These are phyloP conservation scores for Diabrotica balteata DNA, from an alignment of 2,888 invertebrate genomes.

Conservation along the genomic window DNA sequence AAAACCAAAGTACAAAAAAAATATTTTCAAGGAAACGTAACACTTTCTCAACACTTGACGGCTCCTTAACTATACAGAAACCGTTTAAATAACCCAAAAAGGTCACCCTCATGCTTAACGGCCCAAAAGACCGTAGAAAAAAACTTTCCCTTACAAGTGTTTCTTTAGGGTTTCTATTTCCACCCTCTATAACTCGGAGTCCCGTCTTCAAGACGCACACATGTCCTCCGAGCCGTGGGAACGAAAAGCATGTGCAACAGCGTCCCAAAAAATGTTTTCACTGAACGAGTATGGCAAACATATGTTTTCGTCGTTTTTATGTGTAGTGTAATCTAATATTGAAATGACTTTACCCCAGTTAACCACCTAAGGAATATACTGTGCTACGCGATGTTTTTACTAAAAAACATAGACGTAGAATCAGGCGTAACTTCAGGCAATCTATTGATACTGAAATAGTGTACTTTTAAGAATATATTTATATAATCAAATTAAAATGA, in stretches of 20 bases:
- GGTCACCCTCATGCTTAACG: conserved; percentile 19
- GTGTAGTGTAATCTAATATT: conserved; percentile 37
- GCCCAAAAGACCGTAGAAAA: conserved; percentile 35
- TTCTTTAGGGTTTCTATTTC: conserved; percentile 52
- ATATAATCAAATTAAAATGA: too few species aligned
- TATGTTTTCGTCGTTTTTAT: conserved; percentile 34
- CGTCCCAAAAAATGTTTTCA: conserved; percentile 51
- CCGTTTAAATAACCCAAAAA: conserved; percentile 13
- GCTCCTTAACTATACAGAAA: conserved; percentile 5
- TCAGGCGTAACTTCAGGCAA: too few species aligned
- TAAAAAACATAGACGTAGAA: conserved; percentile 21
- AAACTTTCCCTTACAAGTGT: conserved; percentile 43
- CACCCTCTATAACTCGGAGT: conserved; percentile 47
- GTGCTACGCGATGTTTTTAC: conserved; percentile 34
- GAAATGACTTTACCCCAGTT: conserved; percentile 40
- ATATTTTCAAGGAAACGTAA: conserved; percentile 2
- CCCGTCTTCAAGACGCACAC: conserved; percentile 41
- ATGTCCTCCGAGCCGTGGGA: conserved; percentile 54
- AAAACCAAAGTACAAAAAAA: conserved; percentile 8
- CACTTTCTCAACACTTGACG: conserved; percentile 1
- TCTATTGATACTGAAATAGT: too few species aligned
- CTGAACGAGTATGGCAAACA: conserved; percentile 33
- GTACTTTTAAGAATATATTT: too few species aligned
- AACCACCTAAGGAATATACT: conserved; percentile 33
- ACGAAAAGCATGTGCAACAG: conserved; percentile 54